Percentiles rank a stretch among this genome's conserved stretches.
phyloP scores from a whole-genome alignment of 1,140 invertebrate genomes.

The Drosophila rufa region DNA sequence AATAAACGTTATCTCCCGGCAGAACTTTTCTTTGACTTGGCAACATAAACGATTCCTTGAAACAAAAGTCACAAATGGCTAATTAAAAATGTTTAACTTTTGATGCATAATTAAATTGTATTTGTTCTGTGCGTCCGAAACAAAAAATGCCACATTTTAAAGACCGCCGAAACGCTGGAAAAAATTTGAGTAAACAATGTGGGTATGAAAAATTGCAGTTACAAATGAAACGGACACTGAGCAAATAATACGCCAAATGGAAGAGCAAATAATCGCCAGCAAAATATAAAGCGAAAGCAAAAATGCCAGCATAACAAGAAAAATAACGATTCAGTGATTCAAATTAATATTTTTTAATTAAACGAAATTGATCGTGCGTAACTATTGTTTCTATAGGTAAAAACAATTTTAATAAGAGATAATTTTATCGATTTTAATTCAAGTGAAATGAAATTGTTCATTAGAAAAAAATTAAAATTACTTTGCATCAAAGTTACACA shows the following conservation, averaged over 20 bases:
- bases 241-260: conserved; percentile 34
- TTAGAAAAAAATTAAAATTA: too few relatives aligned
- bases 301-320: not conserved
- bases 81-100: conserved; percentile 67
- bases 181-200: conserved; percentile 29
- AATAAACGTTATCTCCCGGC: conserved; percentile 24
- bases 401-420: not conserved
- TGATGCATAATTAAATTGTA: conserved; percentile 65
- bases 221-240: conserved; percentile 21
- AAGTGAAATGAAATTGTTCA: not conserved
- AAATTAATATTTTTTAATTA: conserved; percentile 6
- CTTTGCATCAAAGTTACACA: too few relatives aligned
- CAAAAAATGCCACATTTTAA: conserved; percentile 12
- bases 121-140: conserved; percentile 33
- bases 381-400: not conserved
- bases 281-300: conserved; percentile 4
- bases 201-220: conserved; percentile 19
- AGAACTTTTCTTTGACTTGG: conserved; percentile 18
- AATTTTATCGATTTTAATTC: not conserved
- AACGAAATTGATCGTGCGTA: not conserved
- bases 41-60: conserved; percentile 10
- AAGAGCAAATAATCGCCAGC: conserved; percentile 28
- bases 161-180: conserved; percentile 4
- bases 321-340: not conserved
- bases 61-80: conserved; percentile 62